Evolutionary conservation across 2,113 vertebrate genomes (phyloP), one percentile per base, ranked within the genome.

Genomic region (Chroicocephalus ridibundus): DNA sequence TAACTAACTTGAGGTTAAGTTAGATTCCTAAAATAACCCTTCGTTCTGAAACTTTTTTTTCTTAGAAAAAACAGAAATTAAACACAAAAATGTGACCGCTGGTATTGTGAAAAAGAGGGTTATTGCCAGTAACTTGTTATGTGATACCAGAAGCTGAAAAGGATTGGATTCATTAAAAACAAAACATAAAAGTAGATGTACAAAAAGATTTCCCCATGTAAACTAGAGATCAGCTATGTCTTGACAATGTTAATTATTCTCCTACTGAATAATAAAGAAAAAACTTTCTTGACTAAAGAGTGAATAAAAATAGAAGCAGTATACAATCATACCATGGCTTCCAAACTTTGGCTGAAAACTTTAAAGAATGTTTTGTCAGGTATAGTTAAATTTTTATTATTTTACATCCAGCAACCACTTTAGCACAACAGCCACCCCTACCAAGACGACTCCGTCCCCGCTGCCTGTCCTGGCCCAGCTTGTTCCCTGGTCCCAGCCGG

Each of bases 21-120:
- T 76, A 93, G 52, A 93, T 93, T 94, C 83, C 71, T 88, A 60
- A 94, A 96, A 95, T 66, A 95, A 86, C 54, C 51, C 38, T 82
- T 91, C 82, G 70, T 61, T 69, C 93, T 36, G n/a, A 55, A 36
- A 66, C 32, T 46, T 66, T 70, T 74, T 74, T 93, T 58, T 61
- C 47, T 36, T 82, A 71, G 12, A 55, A 90, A 86, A 94, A 82
- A 22, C 15, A 94, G 47, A 71, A 87, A 91, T 92, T 72, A 90
- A 85, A 94, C 32, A 91, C n/a, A 88, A 29, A 85, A 75, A 77
- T 51, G 75, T 62, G 71, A 92, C 75, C 71, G 47, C 65, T 49
- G 24, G 6, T 55, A 84, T 46, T 94, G 54, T 68, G 40, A 74
- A 95, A 92, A 65, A 71, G 42, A 51, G 8, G 5, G 14, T 36